Evolutionary conservation across 2,113 vertebrate species (phyloP), one percentile per base, ranked within the genome.

Genomic region (Galemys pyrenaicus): DNA sequence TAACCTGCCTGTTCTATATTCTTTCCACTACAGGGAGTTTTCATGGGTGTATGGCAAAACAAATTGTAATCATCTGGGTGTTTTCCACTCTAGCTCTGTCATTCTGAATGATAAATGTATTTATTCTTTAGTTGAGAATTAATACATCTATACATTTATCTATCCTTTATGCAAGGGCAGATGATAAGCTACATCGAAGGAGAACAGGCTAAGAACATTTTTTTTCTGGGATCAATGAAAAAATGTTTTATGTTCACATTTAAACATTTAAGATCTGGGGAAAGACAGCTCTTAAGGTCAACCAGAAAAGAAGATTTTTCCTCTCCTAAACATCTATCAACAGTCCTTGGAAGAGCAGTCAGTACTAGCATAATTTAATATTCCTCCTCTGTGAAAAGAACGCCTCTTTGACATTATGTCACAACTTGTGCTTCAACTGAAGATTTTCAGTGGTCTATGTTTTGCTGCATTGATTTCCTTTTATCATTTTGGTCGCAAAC

Each of bases 211-310:
- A 80, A 49, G 68, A 91, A 3, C 58, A 2, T 44, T 95, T 65
- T 0, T 82, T 95, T 94, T 73, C 93, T 80, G 44, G 39, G 62
- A 46, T 97, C 4, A 15, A 17, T 84, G 49, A 80, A 88, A 96
- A 9, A 90, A 84, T 51, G 93, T 7, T 91, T 97, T 96, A 95
- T 67, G 79, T 97, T 97, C 94, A 91, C 28, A 94, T 81, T 94
- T 97, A 94, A 95, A 58, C 44, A 30, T 82, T 96, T 97, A 32
- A 95, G 74, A 11, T 84, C 92, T 56, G 74, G 51, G 32, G 49
- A 95, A 94, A 95, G 97, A 96, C 67, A 96, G 74, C n/a, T 97
- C 97, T 97, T 98, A 98, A 98, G 96, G 97, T 98, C 97, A 97
- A 97, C 62, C 54, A 96, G 95, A 96, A 97, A 97, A 91, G 84